Base-by-base conservation (phyloP, 2,888 invertebrate genomes). In the Lottia scabra region DNA sequence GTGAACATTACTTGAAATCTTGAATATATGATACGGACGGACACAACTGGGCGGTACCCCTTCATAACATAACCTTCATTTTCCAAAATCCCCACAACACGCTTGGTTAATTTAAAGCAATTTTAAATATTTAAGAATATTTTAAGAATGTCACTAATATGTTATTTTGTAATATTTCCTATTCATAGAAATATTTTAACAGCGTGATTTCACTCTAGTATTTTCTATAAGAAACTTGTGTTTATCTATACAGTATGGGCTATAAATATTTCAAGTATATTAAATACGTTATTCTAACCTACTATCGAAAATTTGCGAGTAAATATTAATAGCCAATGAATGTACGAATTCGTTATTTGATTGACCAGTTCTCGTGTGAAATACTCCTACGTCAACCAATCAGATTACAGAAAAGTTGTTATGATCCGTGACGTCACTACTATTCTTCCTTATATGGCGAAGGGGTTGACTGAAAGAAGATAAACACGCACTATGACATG, bases 401-500 rank as follows among this genome's bases (percentile, higher is more conserved):
- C 56, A 23, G 19, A 23, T 19, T 3, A 23, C 8, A 56, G 56
- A 56, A 56, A 23, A 56, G 23, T 23, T 19, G 56, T 56, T 56
- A 56, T 56, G 56, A 13, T 56, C 6, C 12, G 19, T 56, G 56
- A 56, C 56, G 56, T 56, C 56, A 56, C 56, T 23, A 19, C 23
- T 23, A 56, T 56, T 56, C 56, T 56, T 56, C 56, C 56, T 23
- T 56, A 56, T 56, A 56, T 56, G 56, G 19, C 56, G 56, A 56
- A 56, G 23, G 23, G 56, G 56, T 56, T 56, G 56, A 23, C 19
- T 23, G 23, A 23, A 23, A 6, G 56, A 56, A 56, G 56, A 56
- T 56, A 56, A 56, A 56, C 56, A 56, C 56, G 56, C 56, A 56
- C 56, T 56, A 56, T 56, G 56, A 56, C 56, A 23, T 56, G 19